phyloP scores from a whole-genome alignment of 2,888 invertebrate genomes.

The Temnothorax rugatulus region DNA sequence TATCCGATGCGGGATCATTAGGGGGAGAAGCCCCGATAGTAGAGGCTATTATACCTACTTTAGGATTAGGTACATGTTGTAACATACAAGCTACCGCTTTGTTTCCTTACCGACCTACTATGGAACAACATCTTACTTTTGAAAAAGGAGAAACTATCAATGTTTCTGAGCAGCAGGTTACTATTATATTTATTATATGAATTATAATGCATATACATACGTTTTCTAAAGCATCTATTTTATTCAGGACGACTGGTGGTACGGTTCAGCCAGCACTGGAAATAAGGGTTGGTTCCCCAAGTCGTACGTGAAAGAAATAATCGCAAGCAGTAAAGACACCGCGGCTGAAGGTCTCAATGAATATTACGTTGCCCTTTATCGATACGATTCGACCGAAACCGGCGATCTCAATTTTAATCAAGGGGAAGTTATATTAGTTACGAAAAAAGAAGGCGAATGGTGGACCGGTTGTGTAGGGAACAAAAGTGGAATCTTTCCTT shows the following conservation, averaged over 20 bases:
- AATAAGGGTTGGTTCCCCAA: conserved; percentile 89
- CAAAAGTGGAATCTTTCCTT: conserved; percentile 97
- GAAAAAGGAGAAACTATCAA: conserved; percentile 88
- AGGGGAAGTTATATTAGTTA: conserved; percentile 95
- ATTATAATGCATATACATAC: background rate
- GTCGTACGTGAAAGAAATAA: conserved; percentile 87
- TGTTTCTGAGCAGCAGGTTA: conserved; percentile 88
- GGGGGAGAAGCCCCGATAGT: conserved; percentile 82
- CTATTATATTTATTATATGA: background rate
- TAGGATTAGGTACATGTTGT: conserved; percentile 84
- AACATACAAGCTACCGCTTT: conserved; percentile 87
- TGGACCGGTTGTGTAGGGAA: conserved; percentile 97
- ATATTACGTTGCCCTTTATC: conserved; percentile 95
- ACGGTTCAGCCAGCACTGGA: conserved; percentile 87
- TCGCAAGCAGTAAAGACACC: conserved; percentile 73
- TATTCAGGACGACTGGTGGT: conserved; percentile 89
- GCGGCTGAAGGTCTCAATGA: conserved; percentile 87
- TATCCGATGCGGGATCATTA: conserved; percentile 86
- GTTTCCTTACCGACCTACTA: conserved; percentile 89
- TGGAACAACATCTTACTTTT: conserved; percentile 88
- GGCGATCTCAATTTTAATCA: conserved; percentile 96
- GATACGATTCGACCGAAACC: conserved; percentile 95
- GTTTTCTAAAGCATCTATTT: conserved; percentile 19
- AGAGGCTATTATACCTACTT: conserved; percentile 82
- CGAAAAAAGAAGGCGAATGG: conserved; percentile 98